Evolutionary conservation across 1,140 invertebrate genomes (phyloP).

Genomic region (Wasmannia auropunctata): DNA sequence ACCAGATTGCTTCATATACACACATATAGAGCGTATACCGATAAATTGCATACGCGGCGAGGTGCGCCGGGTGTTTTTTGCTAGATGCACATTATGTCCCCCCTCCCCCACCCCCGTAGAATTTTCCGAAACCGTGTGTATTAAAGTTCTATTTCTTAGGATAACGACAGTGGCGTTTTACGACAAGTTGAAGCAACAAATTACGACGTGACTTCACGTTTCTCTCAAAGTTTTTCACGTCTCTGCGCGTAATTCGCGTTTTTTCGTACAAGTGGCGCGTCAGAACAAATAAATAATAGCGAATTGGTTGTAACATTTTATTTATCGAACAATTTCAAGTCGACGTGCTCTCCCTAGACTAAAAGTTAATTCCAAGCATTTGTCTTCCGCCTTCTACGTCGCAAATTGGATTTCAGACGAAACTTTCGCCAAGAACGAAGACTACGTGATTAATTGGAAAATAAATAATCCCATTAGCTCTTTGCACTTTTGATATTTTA

Average conservation of each 20-base stretch:
- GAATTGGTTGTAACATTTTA: conserved; percentile 2
- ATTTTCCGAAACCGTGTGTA: conserved; percentile 34
- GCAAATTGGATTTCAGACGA: conserved; percentile 37
- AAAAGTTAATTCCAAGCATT: conserved; percentile 33
- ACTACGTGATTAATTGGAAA: conserved; percentile 31
- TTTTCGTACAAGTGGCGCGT: not conserved
- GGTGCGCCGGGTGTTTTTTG: conserved; percentile 20
- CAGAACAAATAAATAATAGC: not conserved
- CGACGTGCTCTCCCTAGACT: conserved; percentile 4
- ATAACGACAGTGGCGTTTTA: conserved; percentile 31
- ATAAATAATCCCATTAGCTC: not conserved
- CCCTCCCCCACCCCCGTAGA: not conserved
- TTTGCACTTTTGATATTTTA: conserved; percentile 35
- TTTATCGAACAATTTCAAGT: conserved; percentile 26
- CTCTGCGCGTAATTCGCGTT: conserved; percentile 8
- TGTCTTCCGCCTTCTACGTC: conserved; percentile 31
- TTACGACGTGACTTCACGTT: conserved; percentile 27
- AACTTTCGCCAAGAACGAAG: conserved; percentile 13
- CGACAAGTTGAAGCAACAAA: conserved; percentile 14
- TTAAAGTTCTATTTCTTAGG: conserved; percentile 41
- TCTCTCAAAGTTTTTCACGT: not conserved
- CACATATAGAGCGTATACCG: not conserved
- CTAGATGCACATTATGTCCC: conserved; percentile 10
- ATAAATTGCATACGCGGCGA: not conserved
- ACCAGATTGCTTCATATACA: conserved; percentile 36